Evolutionary conservation across 92 coral and sea anemone species (phyloP), one percentile per base, ranked within the genome.

Genomic region (Heteractis magnifica): DNA sequence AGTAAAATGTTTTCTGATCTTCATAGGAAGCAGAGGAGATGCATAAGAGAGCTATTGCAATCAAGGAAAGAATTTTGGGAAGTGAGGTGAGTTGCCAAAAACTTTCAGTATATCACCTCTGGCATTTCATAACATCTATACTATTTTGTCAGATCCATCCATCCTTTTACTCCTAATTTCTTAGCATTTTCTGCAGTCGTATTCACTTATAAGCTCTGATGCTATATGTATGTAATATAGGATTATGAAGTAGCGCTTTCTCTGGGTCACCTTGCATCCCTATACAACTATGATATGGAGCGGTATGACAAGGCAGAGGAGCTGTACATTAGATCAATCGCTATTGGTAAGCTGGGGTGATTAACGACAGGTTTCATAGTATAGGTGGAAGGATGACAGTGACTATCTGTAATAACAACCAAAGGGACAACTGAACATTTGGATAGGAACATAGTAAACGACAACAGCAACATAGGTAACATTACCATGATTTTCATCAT

Each of bases 181-280:
- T 34, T 34, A 34, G 44, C 44, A 2, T 34, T 2, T 34, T 34
- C 3, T 0, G 44, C 44, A 34, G 44, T 34, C 44, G 44, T 34
- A 34, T 34, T 26, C 16, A 68, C 15, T 8, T 26, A 6, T 5
- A 68, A 8, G 49, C 20, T 23, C 12, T 20, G 14, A 11, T 49
- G 51, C 4, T 15, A 72, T 23, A 71, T 75, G 13, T 56, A 62
- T 56, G 44, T 78, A 15, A 59, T 79, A 2, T 75, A 96, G 99
- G 99, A 96, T 85, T 96, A 96, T 79, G 99, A 96, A 73, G 99
- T 96, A 49, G 99, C 99, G 1, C 72, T 96, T 68, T 96, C 99
- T 1, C 88, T 96, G 72, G 99, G 99, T 64, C 99, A 96, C 80
- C 79, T 96, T 49, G 99, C 99, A 3, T 96, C 99, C 14, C 82